Percentiles rank a stretch among this genome's conserved stretches.
Evolutionary conservation across 1,140 invertebrate species (phyloP).

Genomic region (Macrosteles quadrilineatus): DNA sequence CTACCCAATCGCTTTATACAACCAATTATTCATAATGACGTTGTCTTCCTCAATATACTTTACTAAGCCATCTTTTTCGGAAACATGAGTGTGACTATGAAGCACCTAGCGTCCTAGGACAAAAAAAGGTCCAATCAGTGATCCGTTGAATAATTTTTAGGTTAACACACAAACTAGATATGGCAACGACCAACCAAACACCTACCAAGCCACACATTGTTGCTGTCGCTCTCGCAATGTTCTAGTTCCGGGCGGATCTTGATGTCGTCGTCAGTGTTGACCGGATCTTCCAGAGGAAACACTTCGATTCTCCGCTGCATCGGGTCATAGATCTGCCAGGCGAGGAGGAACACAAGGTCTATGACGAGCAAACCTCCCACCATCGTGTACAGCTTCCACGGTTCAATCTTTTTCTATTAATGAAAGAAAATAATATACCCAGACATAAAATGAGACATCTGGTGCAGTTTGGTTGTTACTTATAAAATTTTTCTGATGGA

Average conservation of each 20-base stretch:
- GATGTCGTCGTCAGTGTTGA: conserved; percentile 87
- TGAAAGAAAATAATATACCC: conserved; percentile 52
- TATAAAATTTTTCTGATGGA: too few relatives aligned
- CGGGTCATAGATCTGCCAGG: conserved; percentile 94
- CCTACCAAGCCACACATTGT: conserved; percentile 93
- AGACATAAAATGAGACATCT: not conserved
- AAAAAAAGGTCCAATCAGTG: too few relatives aligned
- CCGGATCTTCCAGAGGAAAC: conserved; percentile 85
- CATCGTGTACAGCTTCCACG: conserved; percentile 95
- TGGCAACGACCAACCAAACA: too few relatives aligned
- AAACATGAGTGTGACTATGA: too few relatives aligned
- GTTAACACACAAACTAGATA: too few relatives aligned
- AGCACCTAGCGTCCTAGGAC: too few relatives aligned
- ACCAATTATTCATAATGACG: too few relatives aligned
- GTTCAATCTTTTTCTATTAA: conserved; percentile 88
- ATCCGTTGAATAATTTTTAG: too few relatives aligned
- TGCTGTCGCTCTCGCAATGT: conserved; percentile 92
- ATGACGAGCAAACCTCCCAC: conserved; percentile 83
- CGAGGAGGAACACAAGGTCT: conserved; percentile 82
- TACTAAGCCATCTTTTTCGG: too few relatives aligned
- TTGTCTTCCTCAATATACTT: too few relatives aligned
- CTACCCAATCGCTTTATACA: too few relatives aligned
- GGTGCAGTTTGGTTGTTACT: too few relatives aligned
- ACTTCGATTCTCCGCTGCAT: conserved; percentile 80
- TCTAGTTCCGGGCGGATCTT: conserved; percentile 93